These are phyloP conservation scores for Drosophila littoralis DNA, from an alignment of 1,140 invertebrate species.

Conservation along the genomic window DNA sequence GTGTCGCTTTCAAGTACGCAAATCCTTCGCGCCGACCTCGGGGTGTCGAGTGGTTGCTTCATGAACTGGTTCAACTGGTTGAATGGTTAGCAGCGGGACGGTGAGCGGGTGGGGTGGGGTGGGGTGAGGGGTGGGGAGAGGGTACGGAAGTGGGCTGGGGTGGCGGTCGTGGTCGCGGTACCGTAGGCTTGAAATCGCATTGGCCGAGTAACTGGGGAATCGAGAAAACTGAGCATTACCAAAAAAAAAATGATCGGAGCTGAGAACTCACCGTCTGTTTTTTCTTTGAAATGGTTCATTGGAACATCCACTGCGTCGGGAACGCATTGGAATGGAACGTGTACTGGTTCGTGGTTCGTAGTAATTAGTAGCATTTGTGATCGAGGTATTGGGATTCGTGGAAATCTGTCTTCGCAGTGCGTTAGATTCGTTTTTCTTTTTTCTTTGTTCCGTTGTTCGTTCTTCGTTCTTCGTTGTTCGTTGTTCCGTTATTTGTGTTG, in stretches of 20 bases:
- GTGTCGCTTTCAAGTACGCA: slow-evolving; percentile 34
- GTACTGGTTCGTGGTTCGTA: too few relatives aligned
- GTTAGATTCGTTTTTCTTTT: too few relatives aligned
- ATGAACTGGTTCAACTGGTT: too few relatives aligned
- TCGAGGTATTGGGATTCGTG: too few relatives aligned
- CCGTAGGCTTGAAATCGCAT: slow-evolving; percentile 35
- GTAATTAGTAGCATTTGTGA: too few relatives aligned
- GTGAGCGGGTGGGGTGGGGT: not conserved
- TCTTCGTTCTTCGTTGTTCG: not conserved
- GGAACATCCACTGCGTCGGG: too few relatives aligned
- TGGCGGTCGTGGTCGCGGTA: not conserved
- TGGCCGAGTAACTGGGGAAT: slow-evolving; percentile 1
- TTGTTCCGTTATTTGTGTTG: not conserved
- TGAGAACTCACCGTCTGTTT: not conserved
- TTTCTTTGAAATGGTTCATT: not conserved
- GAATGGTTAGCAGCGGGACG: too few relatives aligned
- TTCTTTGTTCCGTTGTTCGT: not conserved
- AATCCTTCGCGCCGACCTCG: slow-evolving; percentile 9
- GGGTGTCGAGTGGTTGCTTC: not conserved
- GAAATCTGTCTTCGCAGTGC: not conserved
- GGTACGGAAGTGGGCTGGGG: too few relatives aligned
- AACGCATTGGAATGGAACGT: too few relatives aligned
- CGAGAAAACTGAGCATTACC: not conserved
- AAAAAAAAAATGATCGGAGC: not conserved
- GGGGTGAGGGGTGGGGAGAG: not conserved